Base-by-base conservation (phyloP, 30 jellyfish, hydroid and myxozoan species). In the Hydractinia echinata region DNA sequence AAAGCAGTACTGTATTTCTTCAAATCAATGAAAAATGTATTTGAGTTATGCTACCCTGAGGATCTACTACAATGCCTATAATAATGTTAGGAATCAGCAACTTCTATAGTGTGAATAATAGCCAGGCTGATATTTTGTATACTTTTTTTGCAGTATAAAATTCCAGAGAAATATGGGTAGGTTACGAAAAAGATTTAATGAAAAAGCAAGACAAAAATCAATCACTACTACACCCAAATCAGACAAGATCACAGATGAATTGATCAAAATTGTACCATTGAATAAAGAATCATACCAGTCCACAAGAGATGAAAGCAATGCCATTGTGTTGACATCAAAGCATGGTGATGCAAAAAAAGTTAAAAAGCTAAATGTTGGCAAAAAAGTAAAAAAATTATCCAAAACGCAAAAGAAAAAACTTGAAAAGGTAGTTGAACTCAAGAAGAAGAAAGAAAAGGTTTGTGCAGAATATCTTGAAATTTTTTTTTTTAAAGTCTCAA, bases 361-460 rank as follows among this genome's bases (percentile, higher is more conserved):
- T 10, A 58, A 7, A 50, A 16, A 53, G n/a, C 76, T 14, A 11
- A 61, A n/a, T 10, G 30, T 30, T 30, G 44, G 44, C 44, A 21
- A 80, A 11, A 79, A 72, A 60, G 62, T 39, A 67, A 67, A 62
- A 60, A 70, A 44, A 67, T 72, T 92, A 1, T 86, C 98, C 8
- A 92, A 92, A n/a, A 86, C 73, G 74, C 95, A 92, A 76, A 83
- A 76, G 55, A 86, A 84, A 64, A 68, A 79, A 53, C 81, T 86
- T 7, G 85, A 77, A 53, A 77, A 86, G 68, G 77, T 86, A 54
- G 80, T 78, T 50, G 98, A 92, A 18, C 95, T 76, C 66, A 92
- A 82, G 67, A 83, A 71, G 84, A 92, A 92, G 71, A 86, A 58
- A 54, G 91, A 85, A 61, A 73, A 79, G 98, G 98, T 92, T 64